A percentile compares a stretch with the other conserved stretches of the same genome.
Evolutionary conservation across 2,113 vertebrate genomes (phyloP).

Genomic region (Protobothrops mucrosquamatus): DNA sequence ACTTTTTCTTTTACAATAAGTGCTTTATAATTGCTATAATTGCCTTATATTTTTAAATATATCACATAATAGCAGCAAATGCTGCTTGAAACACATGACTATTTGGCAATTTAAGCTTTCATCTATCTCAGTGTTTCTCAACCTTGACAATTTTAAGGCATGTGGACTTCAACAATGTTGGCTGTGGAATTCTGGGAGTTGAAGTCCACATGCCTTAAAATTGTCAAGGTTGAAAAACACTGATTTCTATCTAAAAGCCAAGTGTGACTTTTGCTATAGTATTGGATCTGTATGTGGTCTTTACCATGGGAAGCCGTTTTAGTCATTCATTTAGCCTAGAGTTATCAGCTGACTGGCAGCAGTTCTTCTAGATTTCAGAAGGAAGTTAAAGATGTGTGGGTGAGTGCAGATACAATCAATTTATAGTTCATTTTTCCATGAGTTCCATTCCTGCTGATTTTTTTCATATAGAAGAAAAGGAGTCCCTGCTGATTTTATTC

Average conservation of each 20-base stretch:
- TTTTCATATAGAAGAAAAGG: background rate
- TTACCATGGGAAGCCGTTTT: background rate
- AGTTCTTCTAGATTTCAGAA: background rate
- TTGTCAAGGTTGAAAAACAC: too few relatives aligned
- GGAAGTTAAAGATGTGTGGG: background rate
- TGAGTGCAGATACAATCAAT: background rate
- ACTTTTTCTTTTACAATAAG: background rate
- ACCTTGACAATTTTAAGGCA: too few relatives aligned
- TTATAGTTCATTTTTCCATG: background rate
- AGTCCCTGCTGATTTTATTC: background rate
- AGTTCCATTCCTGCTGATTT: background rate
- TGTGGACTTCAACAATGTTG: too few relatives aligned
- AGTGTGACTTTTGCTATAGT: slow-evolving; percentile 17
- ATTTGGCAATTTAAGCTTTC: background rate
- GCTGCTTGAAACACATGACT: background rate
- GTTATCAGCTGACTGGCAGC: background rate
- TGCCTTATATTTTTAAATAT: background rate
- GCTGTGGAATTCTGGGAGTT: too few relatives aligned
- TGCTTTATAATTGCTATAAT: background rate
- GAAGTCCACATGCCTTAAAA: too few relatives aligned
- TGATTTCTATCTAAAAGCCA: background rate
- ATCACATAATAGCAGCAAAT: background rate
- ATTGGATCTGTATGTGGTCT: background rate
- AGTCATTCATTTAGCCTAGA: background rate
- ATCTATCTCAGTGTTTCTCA: too few relatives aligned